A percentile compares a stretch with the other conserved stretches of the same genome.
phyloP scores from a whole-genome alignment of 2,113 vertebrate genomes.

The Chionis minor region DNA sequence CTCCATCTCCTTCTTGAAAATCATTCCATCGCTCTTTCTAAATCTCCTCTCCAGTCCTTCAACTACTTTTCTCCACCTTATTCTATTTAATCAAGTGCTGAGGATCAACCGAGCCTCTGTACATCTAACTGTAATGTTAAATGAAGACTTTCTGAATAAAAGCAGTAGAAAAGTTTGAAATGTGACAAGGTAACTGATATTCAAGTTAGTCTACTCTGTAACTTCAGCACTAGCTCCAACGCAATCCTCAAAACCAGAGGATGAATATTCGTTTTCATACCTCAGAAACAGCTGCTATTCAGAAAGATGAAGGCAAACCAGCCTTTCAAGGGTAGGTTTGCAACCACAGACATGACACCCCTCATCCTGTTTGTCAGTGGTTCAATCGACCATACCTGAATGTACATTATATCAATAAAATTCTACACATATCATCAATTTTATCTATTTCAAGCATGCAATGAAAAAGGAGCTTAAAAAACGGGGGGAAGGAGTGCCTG shows the following conservation, averaged over 20 bases:
- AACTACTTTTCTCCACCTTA: neutral
- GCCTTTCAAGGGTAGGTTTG: neutral
- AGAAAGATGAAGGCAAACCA: conserved; percentile 26
- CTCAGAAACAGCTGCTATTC: conserved; percentile 34
- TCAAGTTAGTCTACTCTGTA: neutral
- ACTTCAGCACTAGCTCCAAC: neutral
- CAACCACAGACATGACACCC: neutral
- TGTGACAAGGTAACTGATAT: neutral
- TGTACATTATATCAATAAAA: conserved; percentile 22
- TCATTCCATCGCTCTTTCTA: neutral
- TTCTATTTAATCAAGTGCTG: neutral
- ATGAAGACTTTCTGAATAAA: neutral
- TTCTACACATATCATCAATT: conserved; percentile 7
- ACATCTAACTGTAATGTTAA: neutral
- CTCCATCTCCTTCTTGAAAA: neutral
- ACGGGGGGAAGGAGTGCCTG: conserved; percentile 17
- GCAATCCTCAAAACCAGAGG: neutral
- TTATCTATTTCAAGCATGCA: neutral
- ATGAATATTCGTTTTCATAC: neutral
- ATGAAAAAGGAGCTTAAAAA: conserved; percentile 40
- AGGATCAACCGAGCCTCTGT: neutral
- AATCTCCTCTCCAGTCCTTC: neutral
- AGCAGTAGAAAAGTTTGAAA: neutral
- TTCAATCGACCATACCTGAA: neutral
- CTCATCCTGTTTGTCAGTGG: neutral